Conservation (phyloP, 2,888 invertebrate genomes). For the Cephalotes varians region DNA sequence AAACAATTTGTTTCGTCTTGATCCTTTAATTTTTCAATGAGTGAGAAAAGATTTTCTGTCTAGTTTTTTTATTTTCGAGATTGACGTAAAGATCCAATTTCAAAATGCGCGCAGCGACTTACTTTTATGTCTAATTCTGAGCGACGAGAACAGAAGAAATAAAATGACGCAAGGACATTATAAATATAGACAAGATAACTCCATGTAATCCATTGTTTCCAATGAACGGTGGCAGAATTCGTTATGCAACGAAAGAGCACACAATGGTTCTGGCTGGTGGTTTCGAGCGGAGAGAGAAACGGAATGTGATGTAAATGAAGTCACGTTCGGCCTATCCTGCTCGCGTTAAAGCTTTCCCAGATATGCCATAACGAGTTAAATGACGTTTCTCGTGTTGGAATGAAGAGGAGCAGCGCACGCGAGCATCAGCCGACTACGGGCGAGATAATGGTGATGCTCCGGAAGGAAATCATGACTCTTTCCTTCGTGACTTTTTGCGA, state of each 20-base stretch:
- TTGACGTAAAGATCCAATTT: neutral
- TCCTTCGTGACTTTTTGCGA: constrained; percentile 33
- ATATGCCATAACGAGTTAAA: constrained; percentile 41
- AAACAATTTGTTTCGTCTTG: too few species aligned
- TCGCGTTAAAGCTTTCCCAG: constrained; percentile 42
- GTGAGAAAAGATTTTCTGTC: neutral
- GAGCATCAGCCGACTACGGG: constrained; percentile 56
- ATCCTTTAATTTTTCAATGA: neutral
- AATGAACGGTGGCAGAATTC: constrained; percentile 23
- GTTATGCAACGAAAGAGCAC: constrained; percentile 35
- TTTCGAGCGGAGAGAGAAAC: constrained; percentile 36
- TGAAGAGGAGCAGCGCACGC: constrained; percentile 51
- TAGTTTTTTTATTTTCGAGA: neutral
- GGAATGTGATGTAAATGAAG: constrained; percentile 51
- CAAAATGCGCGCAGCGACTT: neutral
- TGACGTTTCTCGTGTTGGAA: neutral
- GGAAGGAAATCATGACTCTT: constrained; percentile 34
- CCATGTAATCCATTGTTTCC: constrained; percentile 12
- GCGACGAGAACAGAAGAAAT: neutral
- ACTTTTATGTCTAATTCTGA: neutral
- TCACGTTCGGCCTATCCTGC: constrained; percentile 34
- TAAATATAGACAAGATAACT: constrained; percentile 8
- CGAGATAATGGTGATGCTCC: constrained; percentile 58
- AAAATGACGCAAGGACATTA: neutral
- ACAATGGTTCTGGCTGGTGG: constrained; percentile 23